Evolutionary conservation across 35 echinoderm and acorn worm genomes (phyloP), one percentile per base, ranked within the genome.

Genomic region (Stichopus chloronotus): DNA sequence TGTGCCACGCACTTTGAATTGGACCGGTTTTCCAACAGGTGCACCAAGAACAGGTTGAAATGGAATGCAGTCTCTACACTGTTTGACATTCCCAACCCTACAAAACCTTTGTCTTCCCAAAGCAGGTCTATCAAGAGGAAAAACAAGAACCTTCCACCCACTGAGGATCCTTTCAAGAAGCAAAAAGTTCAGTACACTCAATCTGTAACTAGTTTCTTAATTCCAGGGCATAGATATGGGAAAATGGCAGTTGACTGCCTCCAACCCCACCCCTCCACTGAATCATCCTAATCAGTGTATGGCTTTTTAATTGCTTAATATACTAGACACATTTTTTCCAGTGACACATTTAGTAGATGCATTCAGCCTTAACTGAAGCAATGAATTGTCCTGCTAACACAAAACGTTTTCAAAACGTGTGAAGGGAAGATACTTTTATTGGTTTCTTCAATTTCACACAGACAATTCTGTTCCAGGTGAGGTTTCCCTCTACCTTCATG

Each of bases 1-100:
- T 71, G 65, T 71, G 65, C 65, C 65, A 71, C 65, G n/a, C 65
- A 71, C 65, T 71, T 71, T 71, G 65, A 71, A 71, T 71, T 71
- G 65, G 65, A 71, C 65, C 11, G 4, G 65, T 71, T 71, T 71
- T 71, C 65, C 4, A 71, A 71, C 65, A 71, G 65, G n/a, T 20
- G 65, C 65, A 71, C 65, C 4, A 71, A 71, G 65, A 71, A 71
- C 65, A 71, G 30, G 30, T 3, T 43, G 30, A 43, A 43, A 43
- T 43, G 0, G 30, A 43, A 43, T 43, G 65, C 11, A 71, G 65
- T 12, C n/a, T 1, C 4, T 71, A 20, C 65, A 20, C n/a, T 20
- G 11, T 20, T 20, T 12, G 4, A 12, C 65, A 1, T 71, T 4
- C 65, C 11, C 65, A 1, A 71, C 65, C 65, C 65, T 71, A 1